phyloP scores from a whole-genome alignment of 2,888 invertebrate genomes.

The Anodontia alba region DNA sequence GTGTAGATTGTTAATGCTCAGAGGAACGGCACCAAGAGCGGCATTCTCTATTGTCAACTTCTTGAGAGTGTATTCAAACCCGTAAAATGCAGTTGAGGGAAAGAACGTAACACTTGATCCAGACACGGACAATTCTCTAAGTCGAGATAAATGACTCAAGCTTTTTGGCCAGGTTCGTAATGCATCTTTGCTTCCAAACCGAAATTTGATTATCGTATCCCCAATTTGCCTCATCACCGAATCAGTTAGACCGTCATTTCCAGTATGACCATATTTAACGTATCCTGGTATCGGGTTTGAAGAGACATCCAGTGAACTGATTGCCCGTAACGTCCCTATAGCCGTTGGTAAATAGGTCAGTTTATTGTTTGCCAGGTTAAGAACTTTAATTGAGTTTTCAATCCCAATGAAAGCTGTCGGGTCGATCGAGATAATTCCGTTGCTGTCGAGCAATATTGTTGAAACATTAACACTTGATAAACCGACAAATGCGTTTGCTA shows the following conservation, averaged over 20 bases:
- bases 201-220: slow-evolving; percentile 41
- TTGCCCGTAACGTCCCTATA: slow-evolving; percentile 16
- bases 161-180: slow-evolving; percentile 57
- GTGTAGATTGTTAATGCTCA: slow-evolving; percentile 45
- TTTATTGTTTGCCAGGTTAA: slow-evolving; percentile 47
- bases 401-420: slow-evolving; percentile 45
- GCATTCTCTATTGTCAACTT: slow-evolving; percentile 62
- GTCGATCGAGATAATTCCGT: slow-evolving; percentile 36
- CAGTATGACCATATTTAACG: background rate
- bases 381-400: background rate
- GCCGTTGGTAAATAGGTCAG: slow-evolving; percentile 37
- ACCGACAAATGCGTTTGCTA: slow-evolving; percentile 33
- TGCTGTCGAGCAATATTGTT: slow-evolving; percentile 43
- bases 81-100: slow-evolving; percentile 56
- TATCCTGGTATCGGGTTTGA: slow-evolving; percentile 55
- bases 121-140: slow-evolving; percentile 51
- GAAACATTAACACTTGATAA: slow-evolving; percentile 29
- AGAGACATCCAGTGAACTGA: slow-evolving; percentile 50
- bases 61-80: slow-evolving; percentile 57
- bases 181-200: slow-evolving; percentile 48
- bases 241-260: slow-evolving; percentile 47
- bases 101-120: slow-evolving; percentile 46
- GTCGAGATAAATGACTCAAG: slow-evolving; percentile 56
- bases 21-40: slow-evolving; percentile 50
- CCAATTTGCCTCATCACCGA: slow-evolving; percentile 44